Base-by-base conservation (phyloP, 2,888 invertebrate genomes). In the Uropetala carovei region DNA sequence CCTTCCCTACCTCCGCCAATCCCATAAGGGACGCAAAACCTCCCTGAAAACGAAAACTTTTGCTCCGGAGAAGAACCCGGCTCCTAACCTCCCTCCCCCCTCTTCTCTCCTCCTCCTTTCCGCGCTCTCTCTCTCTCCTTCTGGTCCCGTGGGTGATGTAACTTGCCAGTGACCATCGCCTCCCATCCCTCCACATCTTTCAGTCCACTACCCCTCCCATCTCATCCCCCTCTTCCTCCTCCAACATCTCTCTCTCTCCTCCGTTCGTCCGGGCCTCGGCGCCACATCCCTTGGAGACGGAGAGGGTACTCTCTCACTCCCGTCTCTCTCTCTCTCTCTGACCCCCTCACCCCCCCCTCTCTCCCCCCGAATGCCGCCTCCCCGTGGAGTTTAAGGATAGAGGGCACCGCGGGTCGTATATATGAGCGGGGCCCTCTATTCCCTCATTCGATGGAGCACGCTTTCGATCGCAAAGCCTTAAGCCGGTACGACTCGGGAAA, bases 31-130 rank as follows among this genome's bases (percentile, higher is more conserved):
- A 75, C 27, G 27, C 75, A 75, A 75, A 75, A 75, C 30, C 86
- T 16, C 86, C 86, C 89, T 30, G 86, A 86, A 86, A 86, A 86
- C 86, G 89, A 89, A 89, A 89, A 89, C 89, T 89, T 89, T 89
- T 68, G 89, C 89, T 68, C 64, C 68, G 64, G 89, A 89, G 89
- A 89, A 64, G 89, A 89, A 68, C 89, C 89, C 64, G 43, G 60
- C 60, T 64, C 86, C 75, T 27, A 3, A 68, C 75, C 81, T 68
- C 13, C 43, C 27, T 58, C 75, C 75, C 27, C 30, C 22, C 22
- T 56, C 58, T 83, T n/a, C 82, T 5, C 14, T n/a, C 82, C 43
- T 5, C 7, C 13, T 22, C 27, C 43, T 16, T 22, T 14, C 43
- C 18, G 5, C 83, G 16, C 18, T 22, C 27, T 83, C 83, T 22